These are phyloP conservation scores for Machaerirhynchus nigripectus DNA, from an alignment of 2,113 vertebrate species.

Conservation along the genomic window DNA sequence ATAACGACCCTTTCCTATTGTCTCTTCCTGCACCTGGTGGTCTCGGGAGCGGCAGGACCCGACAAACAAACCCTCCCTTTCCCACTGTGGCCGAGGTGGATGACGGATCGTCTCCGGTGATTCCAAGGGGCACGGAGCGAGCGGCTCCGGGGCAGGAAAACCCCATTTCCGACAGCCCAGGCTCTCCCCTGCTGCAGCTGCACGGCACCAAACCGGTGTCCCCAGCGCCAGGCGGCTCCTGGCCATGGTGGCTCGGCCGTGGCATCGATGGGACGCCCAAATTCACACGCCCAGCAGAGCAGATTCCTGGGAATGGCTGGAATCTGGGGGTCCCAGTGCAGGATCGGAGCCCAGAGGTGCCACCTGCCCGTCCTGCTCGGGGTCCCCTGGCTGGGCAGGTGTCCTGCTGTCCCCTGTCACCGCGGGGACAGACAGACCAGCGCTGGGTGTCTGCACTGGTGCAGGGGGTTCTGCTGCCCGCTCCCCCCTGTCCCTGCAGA, in stretches of 20 bases:
- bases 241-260: neutral
- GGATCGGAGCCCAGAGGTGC: neutral
- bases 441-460: accelerated
- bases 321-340: neutral
- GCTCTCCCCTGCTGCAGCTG: neutral
- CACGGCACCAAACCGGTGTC: accelerated
- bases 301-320: neutral
- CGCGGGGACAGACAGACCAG: neutral
- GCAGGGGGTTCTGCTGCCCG: neutral
- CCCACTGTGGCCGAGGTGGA: neutral
- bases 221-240: neutral
- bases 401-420: neutral
- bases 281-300: accelerated
- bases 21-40: slow-evolving; percentile 7
- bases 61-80: neutral
- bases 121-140: neutral
- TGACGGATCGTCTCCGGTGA: neutral
- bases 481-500: neutral
- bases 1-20: neutral
- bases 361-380: neutral
- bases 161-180: neutral
- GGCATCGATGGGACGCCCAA: accelerated
- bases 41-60: neutral
- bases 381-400: neutral
- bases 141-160: neutral